Evolutionary conservation across 2,888 invertebrate genomes (phyloP).

Genomic region (Rhodophaea formosa): DNA sequence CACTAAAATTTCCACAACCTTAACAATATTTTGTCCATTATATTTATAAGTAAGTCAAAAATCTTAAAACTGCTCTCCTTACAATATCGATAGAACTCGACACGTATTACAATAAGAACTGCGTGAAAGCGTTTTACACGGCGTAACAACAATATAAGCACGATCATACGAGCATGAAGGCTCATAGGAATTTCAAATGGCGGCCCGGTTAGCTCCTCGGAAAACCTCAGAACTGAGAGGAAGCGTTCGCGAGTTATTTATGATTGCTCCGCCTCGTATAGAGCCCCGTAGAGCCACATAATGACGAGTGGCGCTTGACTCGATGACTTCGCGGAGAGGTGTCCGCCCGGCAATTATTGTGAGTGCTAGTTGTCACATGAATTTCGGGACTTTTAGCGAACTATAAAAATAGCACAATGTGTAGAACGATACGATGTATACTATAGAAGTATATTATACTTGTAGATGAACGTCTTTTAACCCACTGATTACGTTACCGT

Average conservation of each 20-base stretch:
- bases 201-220: background rate
- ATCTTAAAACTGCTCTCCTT: too few relatives aligned
- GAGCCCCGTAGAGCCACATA: conserved; percentile 31
- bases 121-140: background rate
- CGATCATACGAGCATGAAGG: background rate
- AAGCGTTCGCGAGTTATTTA: conserved; percentile 20
- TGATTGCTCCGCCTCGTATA: background rate
- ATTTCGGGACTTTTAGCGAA: conserved; percentile 10
- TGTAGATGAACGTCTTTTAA: too few relatives aligned
- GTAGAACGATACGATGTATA: too few relatives aligned
- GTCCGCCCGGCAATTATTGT: conserved; percentile 41
- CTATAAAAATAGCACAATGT: background rate
- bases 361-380: conserved; percentile 39
- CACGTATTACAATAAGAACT: background rate
- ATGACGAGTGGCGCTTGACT: conserved; percentile 38
- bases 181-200: background rate
- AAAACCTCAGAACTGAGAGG: conserved; percentile 23
- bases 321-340: conserved; percentile 24
- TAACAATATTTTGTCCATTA: too few relatives aligned
- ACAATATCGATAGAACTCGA: too few relatives aligned
- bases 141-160: background rate
- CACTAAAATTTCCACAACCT: too few relatives aligned
- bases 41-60: too few relatives aligned
- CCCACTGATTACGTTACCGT: too few relatives aligned
- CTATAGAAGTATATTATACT: too few relatives aligned